phyloP scores from a whole-genome alignment of 30 jellyfish, hydroid and myxozoan species.

The Hydractinia echinata region DNA sequence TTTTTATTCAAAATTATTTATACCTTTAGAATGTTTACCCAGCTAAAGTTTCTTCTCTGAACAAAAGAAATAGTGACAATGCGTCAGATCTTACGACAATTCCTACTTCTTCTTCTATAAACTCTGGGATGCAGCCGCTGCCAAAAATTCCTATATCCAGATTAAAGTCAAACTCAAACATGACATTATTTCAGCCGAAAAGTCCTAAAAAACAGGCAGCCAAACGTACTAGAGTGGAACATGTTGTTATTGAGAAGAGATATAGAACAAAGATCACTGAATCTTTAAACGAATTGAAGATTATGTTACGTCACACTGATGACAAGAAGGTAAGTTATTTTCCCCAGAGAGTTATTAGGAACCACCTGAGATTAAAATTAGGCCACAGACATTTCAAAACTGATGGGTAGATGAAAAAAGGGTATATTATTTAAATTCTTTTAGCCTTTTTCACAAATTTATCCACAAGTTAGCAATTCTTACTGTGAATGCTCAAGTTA shows the following conservation, averaged over 20 bases:
- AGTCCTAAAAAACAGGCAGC: slow-evolving; percentile 15
- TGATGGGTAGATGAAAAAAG: not conserved
- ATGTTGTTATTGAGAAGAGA: slow-evolving; percentile 41
- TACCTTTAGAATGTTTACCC: no score
- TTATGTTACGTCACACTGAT: slow-evolving; percentile 25
- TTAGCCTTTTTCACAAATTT: no score
- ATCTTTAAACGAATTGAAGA: slow-evolving; percentile 40
- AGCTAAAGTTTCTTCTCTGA: no score
- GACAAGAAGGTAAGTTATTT: slow-evolving; percentile 22
- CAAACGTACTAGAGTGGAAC: slow-evolving; percentile 35
- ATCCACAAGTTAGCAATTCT: no score
- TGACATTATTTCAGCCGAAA: not conserved
- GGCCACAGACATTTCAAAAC: not conserved
- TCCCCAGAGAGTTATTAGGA: not conserved
- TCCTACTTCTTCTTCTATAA: not conserved
- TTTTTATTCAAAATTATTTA: no score
- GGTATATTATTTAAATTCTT: no score
- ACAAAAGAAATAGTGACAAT: no score
- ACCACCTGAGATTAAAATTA: not conserved
- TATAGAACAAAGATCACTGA: slow-evolving; percentile 42
- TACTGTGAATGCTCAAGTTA: no score
- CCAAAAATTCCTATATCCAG: slow-evolving; percentile 25
- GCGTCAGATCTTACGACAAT: not conserved
- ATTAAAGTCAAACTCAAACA: not conserved
- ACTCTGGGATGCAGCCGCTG: not conserved